Percentiles rank a stretch among this genome's conserved stretches.
Evolutionary conservation across 2,113 vertebrate genomes (phyloP).

Genomic region (Melanotaenia duboulayi): DNA sequence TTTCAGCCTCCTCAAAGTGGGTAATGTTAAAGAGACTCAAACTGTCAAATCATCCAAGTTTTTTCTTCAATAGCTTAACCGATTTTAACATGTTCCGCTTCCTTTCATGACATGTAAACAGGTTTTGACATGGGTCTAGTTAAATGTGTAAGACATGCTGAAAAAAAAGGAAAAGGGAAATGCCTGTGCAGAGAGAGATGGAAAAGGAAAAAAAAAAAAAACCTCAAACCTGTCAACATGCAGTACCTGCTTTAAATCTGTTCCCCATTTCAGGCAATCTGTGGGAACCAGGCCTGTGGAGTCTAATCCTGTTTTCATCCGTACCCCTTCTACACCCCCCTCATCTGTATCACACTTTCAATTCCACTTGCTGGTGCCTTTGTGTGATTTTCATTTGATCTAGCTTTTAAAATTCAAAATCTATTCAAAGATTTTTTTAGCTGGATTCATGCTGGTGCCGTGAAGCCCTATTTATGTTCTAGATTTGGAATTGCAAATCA

Average conservation of each 20-base stretch:
- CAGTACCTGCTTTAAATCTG: slow-evolving; percentile 86
- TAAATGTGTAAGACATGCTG: slow-evolving; percentile 82
- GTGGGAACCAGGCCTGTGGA: slow-evolving; percentile 86
- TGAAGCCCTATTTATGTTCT: slow-evolving; percentile 80
- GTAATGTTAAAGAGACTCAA: slow-evolving; percentile 68
- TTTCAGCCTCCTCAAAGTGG: slow-evolving; percentile 60
- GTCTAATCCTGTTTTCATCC: slow-evolving; percentile 88
- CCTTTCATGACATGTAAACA: slow-evolving; percentile 85
- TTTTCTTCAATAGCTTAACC: slow-evolving; percentile 75
- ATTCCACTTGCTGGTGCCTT: slow-evolving; percentile 86
- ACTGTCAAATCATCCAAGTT: slow-evolving; percentile 83
- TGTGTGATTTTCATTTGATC: slow-evolving; percentile 88
- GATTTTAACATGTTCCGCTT: slow-evolving; percentile 82
- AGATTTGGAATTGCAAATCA: slow-evolving; percentile 82
- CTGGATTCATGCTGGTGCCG: slow-evolving; percentile 78
- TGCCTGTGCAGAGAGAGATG: slow-evolving; percentile 56
- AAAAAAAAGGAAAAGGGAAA: slow-evolving; percentile 68
- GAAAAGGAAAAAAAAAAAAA: slow-evolving; percentile 44
- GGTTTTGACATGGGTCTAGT: slow-evolving; percentile 83
- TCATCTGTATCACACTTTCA: slow-evolving; percentile 87
- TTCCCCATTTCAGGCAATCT: slow-evolving; percentile 86
- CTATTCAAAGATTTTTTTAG: slow-evolving; percentile 82
- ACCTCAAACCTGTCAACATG: slow-evolving; percentile 83
- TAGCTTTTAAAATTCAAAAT: slow-evolving; percentile 86
- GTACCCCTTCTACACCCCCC: slow-evolving; percentile 69